Conservation (phyloP, 1,140 invertebrate genomes). For the Musca vetustissima region DNA sequence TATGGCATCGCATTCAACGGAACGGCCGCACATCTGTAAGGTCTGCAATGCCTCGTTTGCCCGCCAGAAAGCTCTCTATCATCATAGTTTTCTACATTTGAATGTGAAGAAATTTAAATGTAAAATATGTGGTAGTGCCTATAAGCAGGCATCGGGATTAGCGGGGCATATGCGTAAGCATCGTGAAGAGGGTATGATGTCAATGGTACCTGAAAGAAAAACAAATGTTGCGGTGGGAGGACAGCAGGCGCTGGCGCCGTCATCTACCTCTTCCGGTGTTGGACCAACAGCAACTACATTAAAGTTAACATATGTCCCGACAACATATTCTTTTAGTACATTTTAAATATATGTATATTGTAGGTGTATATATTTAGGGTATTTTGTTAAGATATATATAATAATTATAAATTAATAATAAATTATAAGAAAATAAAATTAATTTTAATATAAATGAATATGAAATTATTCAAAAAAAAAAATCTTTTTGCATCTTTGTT, state of each 20-base stretch:
- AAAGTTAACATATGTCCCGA: no score
- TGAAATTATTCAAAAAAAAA: no score
- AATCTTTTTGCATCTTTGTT: no score
- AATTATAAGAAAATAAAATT: no score
- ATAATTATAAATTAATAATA: no score
- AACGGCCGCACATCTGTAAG: constrained; percentile 74
- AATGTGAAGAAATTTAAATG: constrained; percentile 50
- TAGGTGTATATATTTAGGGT: no score
- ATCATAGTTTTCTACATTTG: constrained; percentile 48
- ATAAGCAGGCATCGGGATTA: constrained; percentile 48
- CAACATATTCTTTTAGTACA: not conserved
- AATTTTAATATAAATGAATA: no score
- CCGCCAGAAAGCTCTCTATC: constrained; percentile 71
- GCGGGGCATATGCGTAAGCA: constrained; percentile 58
- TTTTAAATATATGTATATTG: not conserved
- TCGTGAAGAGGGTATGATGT: constrained; percentile 23
- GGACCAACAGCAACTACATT: not conserved
- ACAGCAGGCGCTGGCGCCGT: not conserved
- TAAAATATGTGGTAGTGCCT: constrained; percentile 49
- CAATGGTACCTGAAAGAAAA: constrained; percentile 3
- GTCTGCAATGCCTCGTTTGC: constrained; percentile 78
- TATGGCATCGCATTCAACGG: constrained; percentile 82
- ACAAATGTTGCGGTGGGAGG: not conserved
- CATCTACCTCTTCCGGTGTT: no score
- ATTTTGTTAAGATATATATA: no score